A percentile compares a stretch with the other conserved stretches of the same genome.
Conservation (phyloP, 2,797 vertebrate species). For the Parauchenoglanis punctatus region DNA sequence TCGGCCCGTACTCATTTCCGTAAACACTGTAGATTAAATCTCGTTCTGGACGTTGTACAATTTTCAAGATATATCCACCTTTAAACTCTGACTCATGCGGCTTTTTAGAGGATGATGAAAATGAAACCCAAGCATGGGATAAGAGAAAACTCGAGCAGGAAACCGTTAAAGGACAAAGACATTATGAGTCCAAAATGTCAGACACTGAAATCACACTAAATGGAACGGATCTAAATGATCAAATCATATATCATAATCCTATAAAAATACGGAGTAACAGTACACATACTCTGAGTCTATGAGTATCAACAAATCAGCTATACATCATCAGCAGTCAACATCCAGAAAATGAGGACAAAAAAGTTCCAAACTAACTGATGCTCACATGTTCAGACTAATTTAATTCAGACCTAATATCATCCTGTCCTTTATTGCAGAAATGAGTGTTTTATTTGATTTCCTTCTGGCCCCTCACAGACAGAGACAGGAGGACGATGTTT, state of each 20-base stretch:
- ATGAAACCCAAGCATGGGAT: no score
- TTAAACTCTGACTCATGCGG: not conserved
- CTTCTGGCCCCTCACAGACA: conserved; percentile 64
- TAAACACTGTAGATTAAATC: not conserved
- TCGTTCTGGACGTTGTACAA: not conserved
- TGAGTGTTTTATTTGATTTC: conserved; percentile 54
- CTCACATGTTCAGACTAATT: not conserved
- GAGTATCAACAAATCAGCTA: not conserved
- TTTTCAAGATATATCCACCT: not conserved
- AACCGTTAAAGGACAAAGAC: no score
- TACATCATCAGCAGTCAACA: not conserved
- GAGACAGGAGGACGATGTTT: conserved; percentile 76
- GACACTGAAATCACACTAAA: no score
- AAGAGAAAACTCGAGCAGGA: no score
- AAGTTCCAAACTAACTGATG: not conserved
- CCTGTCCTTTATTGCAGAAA: not conserved
- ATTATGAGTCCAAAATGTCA: no score
- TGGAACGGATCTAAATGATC: no score
- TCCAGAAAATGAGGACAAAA: not conserved
- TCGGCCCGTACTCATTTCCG: not conserved
- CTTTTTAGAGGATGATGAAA: not conserved
- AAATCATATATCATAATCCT: no score
- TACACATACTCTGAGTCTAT: not conserved
- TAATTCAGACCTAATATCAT: not conserved
- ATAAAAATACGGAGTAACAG: no score